phyloP scores from a whole-genome alignment of 2,797 vertebrate genomes.

The Lacerta agilis region DNA sequence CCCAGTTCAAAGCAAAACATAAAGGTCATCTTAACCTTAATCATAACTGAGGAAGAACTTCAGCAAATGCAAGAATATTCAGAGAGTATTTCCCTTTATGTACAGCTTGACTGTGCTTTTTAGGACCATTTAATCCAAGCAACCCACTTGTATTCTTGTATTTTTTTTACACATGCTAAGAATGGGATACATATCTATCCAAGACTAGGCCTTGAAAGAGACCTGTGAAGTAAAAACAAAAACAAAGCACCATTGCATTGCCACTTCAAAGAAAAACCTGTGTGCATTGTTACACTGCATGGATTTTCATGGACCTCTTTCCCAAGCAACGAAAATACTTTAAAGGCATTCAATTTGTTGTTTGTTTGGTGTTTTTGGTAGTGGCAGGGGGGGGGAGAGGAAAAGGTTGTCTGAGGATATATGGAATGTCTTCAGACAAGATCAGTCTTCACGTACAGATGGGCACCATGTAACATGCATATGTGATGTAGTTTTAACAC shows the following conservation, averaged over 20 bases:
- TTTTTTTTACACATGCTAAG: not conserved
- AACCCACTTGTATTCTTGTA: not conserved
- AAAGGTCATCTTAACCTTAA: not conserved
- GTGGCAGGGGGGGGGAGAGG: too few species aligned
- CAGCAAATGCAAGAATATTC: not conserved
- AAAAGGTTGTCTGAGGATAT: not conserved
- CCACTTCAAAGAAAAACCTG: not conserved
- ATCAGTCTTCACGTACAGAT: not conserved
- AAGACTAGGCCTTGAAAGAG: not conserved
- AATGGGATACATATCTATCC: not conserved
- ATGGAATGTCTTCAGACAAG: not conserved
- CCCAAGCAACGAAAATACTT: not conserved
- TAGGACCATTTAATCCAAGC: not conserved
- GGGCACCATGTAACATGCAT: not conserved
- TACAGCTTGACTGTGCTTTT: not conserved
- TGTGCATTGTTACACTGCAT: not conserved
- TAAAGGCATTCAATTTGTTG: not conserved
- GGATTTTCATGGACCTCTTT: not conserved
- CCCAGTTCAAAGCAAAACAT: not conserved
- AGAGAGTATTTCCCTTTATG: not conserved
- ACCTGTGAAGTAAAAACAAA: not conserved
- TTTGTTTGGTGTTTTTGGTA: too few species aligned
- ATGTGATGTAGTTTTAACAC: slow-evolving; percentile 3
- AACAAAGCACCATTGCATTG: not conserved
- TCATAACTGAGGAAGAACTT: not conserved